phyloP scores from a whole-genome alignment of 2,113 vertebrate species.

The Ochotona curzoniae region DNA sequence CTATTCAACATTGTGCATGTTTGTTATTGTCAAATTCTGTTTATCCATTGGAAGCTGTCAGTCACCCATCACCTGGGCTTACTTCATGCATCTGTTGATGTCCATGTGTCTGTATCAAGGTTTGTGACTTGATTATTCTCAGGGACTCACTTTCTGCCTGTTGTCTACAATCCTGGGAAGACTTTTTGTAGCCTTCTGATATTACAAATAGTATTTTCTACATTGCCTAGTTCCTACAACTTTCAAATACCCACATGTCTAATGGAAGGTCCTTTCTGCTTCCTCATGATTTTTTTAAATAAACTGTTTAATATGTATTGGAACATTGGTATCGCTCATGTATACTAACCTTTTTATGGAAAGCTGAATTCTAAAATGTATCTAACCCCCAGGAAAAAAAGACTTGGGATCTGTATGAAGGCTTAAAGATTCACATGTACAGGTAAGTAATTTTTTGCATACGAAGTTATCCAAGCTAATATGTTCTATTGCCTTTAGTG shows the following conservation, averaged over 20 bases:
- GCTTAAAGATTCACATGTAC: background rate
- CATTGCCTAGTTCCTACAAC: conserved; percentile 21
- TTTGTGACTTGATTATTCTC: conserved; percentile 54
- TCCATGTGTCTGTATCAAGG: background rate
- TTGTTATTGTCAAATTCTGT: conserved; percentile 34
- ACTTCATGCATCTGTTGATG: conserved; percentile 5
- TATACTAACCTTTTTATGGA: conserved; percentile 27
- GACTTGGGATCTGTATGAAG: background rate
- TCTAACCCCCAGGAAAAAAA: background rate
- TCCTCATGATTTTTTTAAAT: conserved; percentile 59
- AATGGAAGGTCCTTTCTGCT: conserved; percentile 54
- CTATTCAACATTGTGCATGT: background rate
- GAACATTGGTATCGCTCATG: conserved; percentile 9
- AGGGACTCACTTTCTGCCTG: conserved; percentile 12
- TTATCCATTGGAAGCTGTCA: conserved; percentile 8
- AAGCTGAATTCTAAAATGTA: conserved; percentile 41
- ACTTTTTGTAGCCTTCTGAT: conserved; percentile 42
- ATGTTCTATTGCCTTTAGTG: background rate
- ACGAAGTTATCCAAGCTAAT: background rate
- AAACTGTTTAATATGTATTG: conserved; percentile 55
- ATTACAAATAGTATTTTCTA: conserved; percentile 21
- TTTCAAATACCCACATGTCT: background rate
- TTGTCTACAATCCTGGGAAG: background rate
- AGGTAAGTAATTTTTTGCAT: conserved; percentile 3
- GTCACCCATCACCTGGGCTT: background rate